These are phyloP conservation scores for Takifugu flavidus DNA, from an alignment of 2,113 vertebrate species.

Conservation along the genomic window DNA sequence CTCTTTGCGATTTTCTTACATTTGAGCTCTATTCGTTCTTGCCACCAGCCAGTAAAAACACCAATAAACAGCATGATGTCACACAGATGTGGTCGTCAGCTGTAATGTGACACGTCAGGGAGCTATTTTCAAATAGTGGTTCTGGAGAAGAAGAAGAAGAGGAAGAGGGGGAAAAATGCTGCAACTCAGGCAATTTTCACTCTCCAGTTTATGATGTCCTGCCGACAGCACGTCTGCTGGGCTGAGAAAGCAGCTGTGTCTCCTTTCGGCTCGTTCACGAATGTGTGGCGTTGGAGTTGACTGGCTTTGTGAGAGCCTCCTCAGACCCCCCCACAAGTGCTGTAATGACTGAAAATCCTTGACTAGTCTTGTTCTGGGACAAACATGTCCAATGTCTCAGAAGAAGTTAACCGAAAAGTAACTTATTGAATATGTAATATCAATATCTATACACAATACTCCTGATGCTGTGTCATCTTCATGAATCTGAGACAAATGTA, in stretches of 20 bases:
- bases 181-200: slow-evolving; percentile 32
- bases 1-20: slow-evolving; percentile 23
- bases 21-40: slow-evolving; percentile 30
- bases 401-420: not conserved
- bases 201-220: slow-evolving; percentile 21
- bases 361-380: slow-evolving; percentile 29
- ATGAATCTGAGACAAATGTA: too few species aligned
- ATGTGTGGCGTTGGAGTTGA: slow-evolving; percentile 21
- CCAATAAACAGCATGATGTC: slow-evolving; percentile 46
- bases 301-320: slow-evolving; percentile 19
- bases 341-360: slow-evolving; percentile 53
- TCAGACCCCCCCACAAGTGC: slow-evolving; percentile 41
- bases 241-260: slow-evolving; percentile 15
- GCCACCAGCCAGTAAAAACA: slow-evolving; percentile 52
- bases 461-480: too few species aligned
- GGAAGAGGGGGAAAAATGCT: not conserved
- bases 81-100: slow-evolving; percentile 37
- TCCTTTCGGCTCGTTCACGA: slow-evolving; percentile 23
- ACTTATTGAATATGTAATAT: too few species aligned
- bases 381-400: slow-evolving; percentile 2
- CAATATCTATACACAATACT: too few species aligned
- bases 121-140: slow-evolving; percentile 36
- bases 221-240: slow-evolving; percentile 35
- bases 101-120: slow-evolving; percentile 38
- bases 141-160: slow-evolving; percentile 16